A percentile compares a stretch with the other conserved stretches of the same genome.
phyloP scores from a whole-genome alignment of 2,113 vertebrate species.

The Semicossyphus pulcher region DNA sequence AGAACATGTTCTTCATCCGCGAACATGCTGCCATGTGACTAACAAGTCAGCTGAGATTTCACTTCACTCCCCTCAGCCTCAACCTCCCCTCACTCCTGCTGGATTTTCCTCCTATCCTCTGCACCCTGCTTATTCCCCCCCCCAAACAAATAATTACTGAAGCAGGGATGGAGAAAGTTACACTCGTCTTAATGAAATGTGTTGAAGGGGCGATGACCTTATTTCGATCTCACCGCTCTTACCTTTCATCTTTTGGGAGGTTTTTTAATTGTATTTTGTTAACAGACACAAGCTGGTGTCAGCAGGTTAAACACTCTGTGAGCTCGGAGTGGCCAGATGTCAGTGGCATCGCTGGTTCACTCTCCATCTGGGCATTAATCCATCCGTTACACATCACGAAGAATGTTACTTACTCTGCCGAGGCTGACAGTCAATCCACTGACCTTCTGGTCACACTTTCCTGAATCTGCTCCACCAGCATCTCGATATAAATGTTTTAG shows the following conservation, averaged over 20 bases:
- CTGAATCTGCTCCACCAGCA: neutral
- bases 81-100: neutral
- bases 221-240: neutral
- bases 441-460: slow-evolving; percentile 26
- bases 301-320: slow-evolving; percentile 45
- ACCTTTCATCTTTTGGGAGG: neutral
- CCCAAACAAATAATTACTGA: neutral
- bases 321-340: slow-evolving; percentile 49
- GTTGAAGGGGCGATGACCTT: neutral
- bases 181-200: neutral
- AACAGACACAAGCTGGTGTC: slow-evolving; percentile 19
- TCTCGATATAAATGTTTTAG: neutral
- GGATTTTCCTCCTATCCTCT: neutral
- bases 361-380: slow-evolving; percentile 39
- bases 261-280: slow-evolving; percentile 21
- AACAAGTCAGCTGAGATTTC: slow-evolving; percentile 61
- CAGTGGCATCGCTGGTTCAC: slow-evolving; percentile 17
- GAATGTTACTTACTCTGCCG: slow-evolving; percentile 5
- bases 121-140: slow-evolving; percentile 12
- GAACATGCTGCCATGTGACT: slow-evolving; percentile 57
- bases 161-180: too few relatives aligned
- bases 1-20: slow-evolving; percentile 38
- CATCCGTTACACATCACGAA: slow-evolving; percentile 26
- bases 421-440: slow-evolving; percentile 11
- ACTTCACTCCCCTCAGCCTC: neutral